Evolutionary conservation across 2,888 invertebrate genomes (phyloP).

Genomic region (Cyclophora punctaria): DNA sequence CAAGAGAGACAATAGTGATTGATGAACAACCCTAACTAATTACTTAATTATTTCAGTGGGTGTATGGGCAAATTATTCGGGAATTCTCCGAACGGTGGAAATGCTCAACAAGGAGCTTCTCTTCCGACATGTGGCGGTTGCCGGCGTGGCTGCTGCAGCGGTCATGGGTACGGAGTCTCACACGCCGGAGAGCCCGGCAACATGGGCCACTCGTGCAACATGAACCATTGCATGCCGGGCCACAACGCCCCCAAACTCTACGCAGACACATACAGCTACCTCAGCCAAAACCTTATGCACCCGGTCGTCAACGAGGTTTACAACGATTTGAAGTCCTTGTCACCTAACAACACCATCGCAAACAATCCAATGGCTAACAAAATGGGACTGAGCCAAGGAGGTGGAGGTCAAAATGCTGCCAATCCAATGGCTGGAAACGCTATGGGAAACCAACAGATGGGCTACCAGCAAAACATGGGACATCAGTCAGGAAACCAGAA

Average conservation of each 20-base stretch:
- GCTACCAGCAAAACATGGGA: slow-evolving; percentile 7
- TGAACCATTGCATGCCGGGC: slow-evolving; percentile 32
- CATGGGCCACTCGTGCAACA: slow-evolving; percentile 4
- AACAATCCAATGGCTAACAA: slow-evolving; percentile 43
- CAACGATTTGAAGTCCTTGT: slow-evolving; percentile 50
- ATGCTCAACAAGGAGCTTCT: slow-evolving; percentile 9
- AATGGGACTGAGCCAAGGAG: slow-evolving; percentile 34
- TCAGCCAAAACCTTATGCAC: slow-evolving; percentile 56
- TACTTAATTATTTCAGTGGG: slow-evolving; percentile 41
- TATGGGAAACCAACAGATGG: slow-evolving; percentile 7
- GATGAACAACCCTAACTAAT: no score
- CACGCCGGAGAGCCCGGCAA: slow-evolving; percentile 34
- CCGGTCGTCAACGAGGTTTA: slow-evolving; percentile 61
- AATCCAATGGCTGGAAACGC: slow-evolving; percentile 1
- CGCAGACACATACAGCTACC: slow-evolving; percentile 53
- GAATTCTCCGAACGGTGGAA: slow-evolving; percentile 21
- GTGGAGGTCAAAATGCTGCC: slow-evolving; percentile 9
- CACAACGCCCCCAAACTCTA: slow-evolving; percentile 49
- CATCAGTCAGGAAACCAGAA: slow-evolving; percentile 10
- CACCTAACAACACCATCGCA: slow-evolving; percentile 47
- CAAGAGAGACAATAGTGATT: no score
- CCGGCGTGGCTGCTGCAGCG: slow-evolving; percentile 33
- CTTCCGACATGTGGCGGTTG: slow-evolving; percentile 31
- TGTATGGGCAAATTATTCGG: slow-evolving; percentile 65
- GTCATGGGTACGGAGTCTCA: slow-evolving; percentile 23